A percentile compares a stretch with the other conserved stretches of the same genome.
phyloP scores from a whole-genome alignment of 2,113 vertebrate genomes.

The Menura novaehollandiae region DNA sequence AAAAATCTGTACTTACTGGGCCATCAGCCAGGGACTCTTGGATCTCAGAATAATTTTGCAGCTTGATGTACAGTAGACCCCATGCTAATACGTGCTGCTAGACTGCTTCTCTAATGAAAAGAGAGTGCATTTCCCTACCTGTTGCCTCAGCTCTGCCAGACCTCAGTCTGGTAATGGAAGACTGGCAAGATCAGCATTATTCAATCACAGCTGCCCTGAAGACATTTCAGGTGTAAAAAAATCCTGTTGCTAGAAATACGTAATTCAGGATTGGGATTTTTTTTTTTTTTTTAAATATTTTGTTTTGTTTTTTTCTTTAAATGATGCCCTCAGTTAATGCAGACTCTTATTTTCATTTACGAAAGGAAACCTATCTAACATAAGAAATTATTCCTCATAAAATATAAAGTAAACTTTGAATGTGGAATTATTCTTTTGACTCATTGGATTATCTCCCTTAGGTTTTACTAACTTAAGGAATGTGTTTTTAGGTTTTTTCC shows the following conservation, averaged over 20 bases:
- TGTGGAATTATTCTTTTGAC: background rate
- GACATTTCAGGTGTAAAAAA: background rate
- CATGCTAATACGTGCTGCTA: background rate
- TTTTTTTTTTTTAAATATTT: background rate
- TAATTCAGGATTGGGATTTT: background rate
- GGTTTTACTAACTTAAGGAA: background rate
- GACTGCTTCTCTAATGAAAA: background rate
- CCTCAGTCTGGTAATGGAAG: background rate
- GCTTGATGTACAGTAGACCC: background rate
- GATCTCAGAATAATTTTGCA: background rate
- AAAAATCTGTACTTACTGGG: slow-evolving; percentile 15
- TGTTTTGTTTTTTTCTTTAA: background rate
- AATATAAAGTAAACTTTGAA: background rate
- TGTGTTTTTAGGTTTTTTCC: background rate
- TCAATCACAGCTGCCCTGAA: background rate
- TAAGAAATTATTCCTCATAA: background rate
- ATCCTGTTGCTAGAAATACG: background rate
- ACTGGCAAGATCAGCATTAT: background rate
- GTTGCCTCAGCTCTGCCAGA: background rate
- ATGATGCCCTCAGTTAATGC: background rate
- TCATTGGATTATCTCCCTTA: background rate
- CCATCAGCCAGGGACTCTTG: background rate
- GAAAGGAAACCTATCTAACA: background rate
- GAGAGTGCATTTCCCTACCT: background rate
- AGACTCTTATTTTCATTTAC: background rate